Conservation (phyloP, 2,797 vertebrate genomes). For the Delichon dasypus region DNA sequence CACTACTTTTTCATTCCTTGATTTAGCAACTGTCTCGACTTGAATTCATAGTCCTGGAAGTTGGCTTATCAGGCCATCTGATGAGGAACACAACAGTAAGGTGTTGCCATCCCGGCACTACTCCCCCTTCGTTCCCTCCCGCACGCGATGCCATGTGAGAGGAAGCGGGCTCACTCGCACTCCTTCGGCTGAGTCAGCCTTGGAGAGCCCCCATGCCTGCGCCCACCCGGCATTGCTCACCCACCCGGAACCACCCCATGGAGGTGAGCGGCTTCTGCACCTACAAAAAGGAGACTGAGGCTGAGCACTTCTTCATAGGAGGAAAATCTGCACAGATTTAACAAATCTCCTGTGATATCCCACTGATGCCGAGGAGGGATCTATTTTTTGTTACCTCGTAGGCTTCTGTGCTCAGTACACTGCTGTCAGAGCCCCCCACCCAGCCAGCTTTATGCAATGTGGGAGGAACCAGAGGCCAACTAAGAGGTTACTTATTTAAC, state of each 20-base stretch:
- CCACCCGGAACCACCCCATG: not conserved
- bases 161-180: not conserved
- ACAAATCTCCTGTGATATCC: conserved; percentile 3
- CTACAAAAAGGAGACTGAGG: conserved; percentile 10
- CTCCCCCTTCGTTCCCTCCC: conserved; percentile 30
- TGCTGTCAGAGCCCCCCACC: not conserved
- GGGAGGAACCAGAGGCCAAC: not conserved
- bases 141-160: conserved; percentile 20
- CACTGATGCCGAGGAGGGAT: not conserved
- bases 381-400: not conserved
- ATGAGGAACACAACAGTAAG: conserved; percentile 42
- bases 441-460: not conserved
- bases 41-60: not conserved
- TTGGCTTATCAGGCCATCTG: conserved; percentile 30
- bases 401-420: not conserved
- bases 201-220: not conserved
- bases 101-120: not conserved
- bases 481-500: not conserved
- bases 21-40: not conserved
- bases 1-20: not conserved
- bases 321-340: conserved; percentile 36
- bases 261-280: conserved; percentile 47
- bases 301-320: conserved; percentile 33
- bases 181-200: conserved; percentile 56
- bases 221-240: not conserved